Evolutionary conservation across 1,140 invertebrate genomes (phyloP), one percentile per base, ranked within the genome.

Genomic region (Drosophila eugracilis): DNA sequence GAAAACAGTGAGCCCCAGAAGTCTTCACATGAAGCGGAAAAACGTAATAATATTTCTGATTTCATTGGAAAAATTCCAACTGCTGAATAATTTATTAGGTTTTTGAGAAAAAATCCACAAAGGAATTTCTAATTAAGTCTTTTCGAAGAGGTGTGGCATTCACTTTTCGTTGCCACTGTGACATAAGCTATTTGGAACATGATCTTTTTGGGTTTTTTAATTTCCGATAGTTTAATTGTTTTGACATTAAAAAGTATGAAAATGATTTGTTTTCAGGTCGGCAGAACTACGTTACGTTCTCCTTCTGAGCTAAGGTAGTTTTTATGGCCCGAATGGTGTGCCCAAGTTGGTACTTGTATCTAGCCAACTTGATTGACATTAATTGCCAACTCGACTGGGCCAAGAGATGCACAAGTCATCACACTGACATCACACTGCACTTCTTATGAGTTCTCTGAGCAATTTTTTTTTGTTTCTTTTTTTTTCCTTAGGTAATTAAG

Each of bases 241-340:
- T 80, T 80, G 77, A 80, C 77, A 80, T 80, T 80, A 57, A 80
- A 80, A 75, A 54, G 77, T 65, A 75, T 62, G 48, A 75, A 75
- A 50, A 47, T 80, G 78, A 80, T 80, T 80, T 65, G 65, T 59
- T 49, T 66, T 52, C 28, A n/a, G 32, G 42, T 39, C 49, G 65
- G 65, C 44, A 49, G 21, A 67, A 41, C 2, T n/a, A 21, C n/a
- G n/a, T n/a, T 21, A 50, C 65, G 63, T 66, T 66, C 65, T 69
- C 65, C 65, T 53, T 44, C 53, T 34, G 26, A 22, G 17, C 15
- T 34, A 30, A n/a, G n/a, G n/a, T n/a, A n/a, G n/a, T 32, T 32
- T 32, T 60, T 58, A 22, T 49, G 44, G 53, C 44, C 34, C 15
- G 44, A 24, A 45, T 62, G 14, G 26, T 37, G 49, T 60, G 49